Percentiles rank a stretch among this genome's conserved stretches.
Evolutionary conservation across 2,113 vertebrate species (phyloP).

Genomic region (Saccopteryx leptura): DNA sequence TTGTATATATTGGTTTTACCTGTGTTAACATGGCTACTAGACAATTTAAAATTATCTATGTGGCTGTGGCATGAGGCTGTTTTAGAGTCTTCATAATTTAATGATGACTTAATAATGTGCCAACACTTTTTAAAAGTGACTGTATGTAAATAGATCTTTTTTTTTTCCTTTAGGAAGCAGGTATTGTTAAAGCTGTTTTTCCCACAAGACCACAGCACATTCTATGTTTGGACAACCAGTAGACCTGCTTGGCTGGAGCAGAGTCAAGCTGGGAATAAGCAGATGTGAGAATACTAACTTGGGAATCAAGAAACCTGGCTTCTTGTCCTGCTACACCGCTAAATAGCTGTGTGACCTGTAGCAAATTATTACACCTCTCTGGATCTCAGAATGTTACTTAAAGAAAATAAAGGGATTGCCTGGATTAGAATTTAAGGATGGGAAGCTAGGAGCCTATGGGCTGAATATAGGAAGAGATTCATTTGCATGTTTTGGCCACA

Average conservation of each 20-base stretch:
- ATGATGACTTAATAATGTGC: neutral
- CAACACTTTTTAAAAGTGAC: neutral
- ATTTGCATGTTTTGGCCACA: neutral
- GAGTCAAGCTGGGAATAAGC: neutral
- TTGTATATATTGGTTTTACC: constrained; percentile 1
- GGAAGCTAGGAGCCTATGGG: neutral
- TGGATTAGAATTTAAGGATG: neutral
- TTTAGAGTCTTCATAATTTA: neutral
- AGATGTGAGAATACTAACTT: neutral
- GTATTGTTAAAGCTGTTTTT: neutral
- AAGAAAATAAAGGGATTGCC: neutral
- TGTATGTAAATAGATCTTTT: neutral
- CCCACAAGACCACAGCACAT: neutral
- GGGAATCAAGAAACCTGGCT: neutral
- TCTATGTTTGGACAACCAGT: neutral
- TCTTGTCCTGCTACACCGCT: neutral
- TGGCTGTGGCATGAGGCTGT: neutral
- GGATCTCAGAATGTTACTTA: constrained; percentile 10
- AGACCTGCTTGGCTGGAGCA: neutral
- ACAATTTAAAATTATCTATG: neutral
- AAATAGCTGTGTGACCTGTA: constrained; percentile 22
- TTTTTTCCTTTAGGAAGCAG: neutral
- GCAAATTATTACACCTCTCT: neutral
- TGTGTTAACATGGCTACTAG: neutral
- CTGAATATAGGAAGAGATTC: neutral